These are phyloP conservation scores for Agrilus biguttatus DNA, from an alignment of 2,888 invertebrate genomes.

Conservation along the genomic window DNA sequence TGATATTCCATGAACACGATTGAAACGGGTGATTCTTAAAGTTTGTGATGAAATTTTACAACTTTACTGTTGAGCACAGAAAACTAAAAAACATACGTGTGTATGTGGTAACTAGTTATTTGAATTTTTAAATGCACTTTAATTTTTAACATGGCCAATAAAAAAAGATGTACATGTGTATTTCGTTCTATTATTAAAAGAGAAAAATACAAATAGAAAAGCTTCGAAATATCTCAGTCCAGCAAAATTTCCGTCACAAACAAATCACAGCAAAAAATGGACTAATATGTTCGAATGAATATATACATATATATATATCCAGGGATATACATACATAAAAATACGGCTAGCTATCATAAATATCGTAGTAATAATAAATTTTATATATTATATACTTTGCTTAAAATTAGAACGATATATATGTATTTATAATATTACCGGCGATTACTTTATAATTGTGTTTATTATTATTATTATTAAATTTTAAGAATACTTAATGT, in stretches of 20 bases:
- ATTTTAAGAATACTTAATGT: constrained; percentile 33
- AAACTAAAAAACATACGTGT: too few species aligned
- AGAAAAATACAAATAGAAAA: too few species aligned
- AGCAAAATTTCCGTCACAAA: constrained; percentile 12
- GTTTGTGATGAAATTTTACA: too few species aligned
- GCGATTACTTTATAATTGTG: constrained; percentile 25
- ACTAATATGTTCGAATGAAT: constrained; percentile 19
- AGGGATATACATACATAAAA: constrained; percentile 28
- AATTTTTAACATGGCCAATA: too few species aligned
- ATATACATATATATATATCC: constrained; percentile 20
- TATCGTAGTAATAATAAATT: constrained; percentile 26
- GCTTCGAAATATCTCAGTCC: neutral
- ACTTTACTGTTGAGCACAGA: too few species aligned
- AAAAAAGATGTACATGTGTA: too few species aligned
- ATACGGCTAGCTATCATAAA: constrained; percentile 20
- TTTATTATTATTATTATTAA: constrained; percentile 29
- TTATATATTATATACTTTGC: constrained; percentile 20
- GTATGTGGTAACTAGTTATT: too few species aligned
- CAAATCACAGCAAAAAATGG: constrained; percentile 29
- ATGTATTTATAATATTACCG: constrained; percentile 21
- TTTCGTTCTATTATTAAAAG: too few species aligned
- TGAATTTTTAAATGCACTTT: too few species aligned
- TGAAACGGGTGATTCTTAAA: too few species aligned
- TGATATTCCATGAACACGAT: too few species aligned
- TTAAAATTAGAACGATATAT: constrained; percentile 25